Base-by-base conservation (phyloP, 2,888 invertebrate genomes). In the Brenthis ino region DNA sequence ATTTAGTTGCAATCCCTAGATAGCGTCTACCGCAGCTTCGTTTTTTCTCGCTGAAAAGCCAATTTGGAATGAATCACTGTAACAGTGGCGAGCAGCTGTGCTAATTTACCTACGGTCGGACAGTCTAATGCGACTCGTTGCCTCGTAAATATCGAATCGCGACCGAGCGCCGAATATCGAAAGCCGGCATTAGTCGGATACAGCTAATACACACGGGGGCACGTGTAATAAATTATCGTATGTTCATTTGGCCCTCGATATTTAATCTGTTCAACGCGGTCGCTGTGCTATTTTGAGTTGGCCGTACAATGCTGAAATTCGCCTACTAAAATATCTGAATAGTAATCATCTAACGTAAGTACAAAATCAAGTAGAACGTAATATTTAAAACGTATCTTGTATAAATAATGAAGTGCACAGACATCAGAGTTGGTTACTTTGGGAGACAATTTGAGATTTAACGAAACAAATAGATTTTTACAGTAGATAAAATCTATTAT, bases 1-100 rank as follows among this genome's bases (percentile, higher is more conserved):
- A 88, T 89, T 88, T 86, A 89, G 83, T 85, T 76, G 75, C 83
- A 80, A 81, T 85, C 86, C 86, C 86, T 85, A 85, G 86, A 87
- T 86, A 87, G 79, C 84, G 86, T 85, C 85, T 74, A 80, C 81
- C 79, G 76, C 77, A 81, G 79, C 71, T 75, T 75, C 79, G 82
- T 86, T 89, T 91, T 92, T 90, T 87, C 83, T 81, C 86, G 86
- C 87, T 91, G 91, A 89, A 92, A 91, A 92, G 91, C 92, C 92
- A 93, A 93, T 93, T 93, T 91, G 88, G 86, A 93, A 93, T 93
- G 92, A 93, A 93, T 93, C 93, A 93, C 89, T 85, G 91, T 87
- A 89, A 90, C 91, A 87, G 89, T 86, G 85, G 89, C 87, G 84
- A 91, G 88, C 93, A 93, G 93, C 92, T 93, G 93, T 89, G 93